Evolutionary conservation across 2,888 invertebrate genomes (phyloP).

Genomic region (Drosophila nr. fundita): DNA sequence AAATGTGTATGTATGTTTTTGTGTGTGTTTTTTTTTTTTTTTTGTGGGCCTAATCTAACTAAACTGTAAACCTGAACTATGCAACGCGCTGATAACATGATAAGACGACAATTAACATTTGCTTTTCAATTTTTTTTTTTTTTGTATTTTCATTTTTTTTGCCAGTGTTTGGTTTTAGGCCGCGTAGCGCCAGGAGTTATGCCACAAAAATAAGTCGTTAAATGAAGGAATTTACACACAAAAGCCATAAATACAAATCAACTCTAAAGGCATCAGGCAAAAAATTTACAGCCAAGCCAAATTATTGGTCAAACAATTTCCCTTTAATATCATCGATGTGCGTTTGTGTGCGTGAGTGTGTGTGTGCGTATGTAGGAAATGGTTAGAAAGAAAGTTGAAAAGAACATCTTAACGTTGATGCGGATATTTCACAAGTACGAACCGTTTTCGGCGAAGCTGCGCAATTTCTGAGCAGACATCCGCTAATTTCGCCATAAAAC

Average conservation of each 20-base stretch:
- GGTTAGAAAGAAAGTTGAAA: background rate
- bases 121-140: background rate
- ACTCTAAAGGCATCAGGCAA: conserved; percentile 30
- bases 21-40: background rate
- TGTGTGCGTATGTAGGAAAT: background rate
- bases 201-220: conserved; percentile 43
- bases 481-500: conserved; percentile 78
- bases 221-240: conserved; percentile 30
- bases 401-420: conserved; percentile 16
- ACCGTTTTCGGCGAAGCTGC: conserved; percentile 44
- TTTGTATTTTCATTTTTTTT: background rate
- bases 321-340: conserved; percentile 30
- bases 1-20: background rate
- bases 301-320: conserved; percentile 43
- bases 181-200: conserved; percentile 52
- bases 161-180: background rate
- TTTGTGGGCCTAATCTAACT: conserved; percentile 52
- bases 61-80: conserved; percentile 64
- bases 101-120: conserved; percentile 48
- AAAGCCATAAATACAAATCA: conserved; percentile 44
- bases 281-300: conserved; percentile 30
- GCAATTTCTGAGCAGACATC: conserved; percentile 49
- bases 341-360: background rate
- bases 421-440: conserved; percentile 57
- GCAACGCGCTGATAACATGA: conserved; percentile 61